phyloP scores from a whole-genome alignment of 2,797 vertebrate species.

The Hydrophis major region DNA sequence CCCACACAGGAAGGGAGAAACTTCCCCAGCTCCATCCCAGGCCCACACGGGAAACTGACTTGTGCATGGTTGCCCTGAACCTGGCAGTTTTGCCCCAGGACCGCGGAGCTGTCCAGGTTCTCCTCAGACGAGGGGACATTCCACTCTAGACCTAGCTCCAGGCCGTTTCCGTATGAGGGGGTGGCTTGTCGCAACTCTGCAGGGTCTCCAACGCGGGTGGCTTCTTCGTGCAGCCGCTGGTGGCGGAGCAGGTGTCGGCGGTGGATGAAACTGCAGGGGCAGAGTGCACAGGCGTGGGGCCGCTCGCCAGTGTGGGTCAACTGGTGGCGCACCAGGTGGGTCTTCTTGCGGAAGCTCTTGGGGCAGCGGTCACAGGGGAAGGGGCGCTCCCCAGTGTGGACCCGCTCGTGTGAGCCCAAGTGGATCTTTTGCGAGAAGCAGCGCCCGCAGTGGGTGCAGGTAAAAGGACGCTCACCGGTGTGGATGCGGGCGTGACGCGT shows the following conservation, averaged over 20 bases:
- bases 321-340: constrained; percentile 70
- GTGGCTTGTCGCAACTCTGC: background rate
- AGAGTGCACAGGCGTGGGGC: constrained; percentile 64
- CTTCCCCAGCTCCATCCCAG: background rate
- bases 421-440: constrained; percentile 73
- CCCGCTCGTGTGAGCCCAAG: constrained; percentile 69
- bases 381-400: constrained; percentile 71
- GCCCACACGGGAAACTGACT: background rate
- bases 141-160: background rate
- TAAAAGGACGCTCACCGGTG: constrained; percentile 71
- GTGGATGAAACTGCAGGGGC: constrained; percentile 67
- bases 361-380: constrained; percentile 68
- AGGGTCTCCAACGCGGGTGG: background rate
- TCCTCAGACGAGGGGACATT: background rate
- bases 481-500: constrained; percentile 70
- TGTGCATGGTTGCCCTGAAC: background rate
- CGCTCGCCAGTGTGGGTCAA: constrained; percentile 71
- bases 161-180: background rate
- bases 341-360: constrained; percentile 72
- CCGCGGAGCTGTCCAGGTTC: accelerated
- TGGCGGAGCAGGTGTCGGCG: constrained; percentile 70
- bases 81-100: background rate
- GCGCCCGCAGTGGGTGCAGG: constrained; percentile 67
- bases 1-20: background rate
- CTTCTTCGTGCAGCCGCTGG: constrained; percentile 61